Conservation (phyloP, 1,140 invertebrate species). For the Cotesia chilonis region DNA sequence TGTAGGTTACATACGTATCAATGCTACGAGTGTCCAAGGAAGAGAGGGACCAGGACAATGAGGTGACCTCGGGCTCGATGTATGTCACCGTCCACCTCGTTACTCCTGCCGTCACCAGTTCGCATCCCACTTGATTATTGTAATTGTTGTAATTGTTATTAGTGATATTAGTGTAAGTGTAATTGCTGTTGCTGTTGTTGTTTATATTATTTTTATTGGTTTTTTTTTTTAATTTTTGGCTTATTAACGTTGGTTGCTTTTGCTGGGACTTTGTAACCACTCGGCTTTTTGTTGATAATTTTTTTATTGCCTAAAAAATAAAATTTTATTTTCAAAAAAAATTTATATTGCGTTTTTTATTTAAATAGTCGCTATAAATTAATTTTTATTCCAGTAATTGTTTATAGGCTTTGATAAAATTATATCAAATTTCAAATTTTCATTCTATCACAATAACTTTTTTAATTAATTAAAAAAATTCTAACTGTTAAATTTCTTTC, state of each 20-base stretch:
- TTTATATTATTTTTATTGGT: no score
- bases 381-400: no score
- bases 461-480: no score
- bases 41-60: constrained; percentile 55
- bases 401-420: no score
- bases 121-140: constrained; percentile 18
- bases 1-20: constrained; percentile 60
- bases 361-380: no score
- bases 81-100: constrained; percentile 36
- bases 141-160: no score
- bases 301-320: constrained; percentile 40
- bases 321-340: constrained; percentile 3
- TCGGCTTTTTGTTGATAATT: constrained; percentile 41
- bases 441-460: no score
- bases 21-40: constrained; percentile 59
- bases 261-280: constrained; percentile 36
- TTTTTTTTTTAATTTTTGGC: background rate
- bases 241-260: constrained; percentile 21
- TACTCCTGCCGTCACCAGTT: constrained; percentile 4
- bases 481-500: no score
- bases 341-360: no score
- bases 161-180: no score
- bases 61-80: constrained; percentile 51
- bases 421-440: no score
- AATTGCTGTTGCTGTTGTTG: no score